Evolutionary conservation across 2,797 vertebrate genomes (phyloP).

Genomic region (Argentina silus): DNA sequence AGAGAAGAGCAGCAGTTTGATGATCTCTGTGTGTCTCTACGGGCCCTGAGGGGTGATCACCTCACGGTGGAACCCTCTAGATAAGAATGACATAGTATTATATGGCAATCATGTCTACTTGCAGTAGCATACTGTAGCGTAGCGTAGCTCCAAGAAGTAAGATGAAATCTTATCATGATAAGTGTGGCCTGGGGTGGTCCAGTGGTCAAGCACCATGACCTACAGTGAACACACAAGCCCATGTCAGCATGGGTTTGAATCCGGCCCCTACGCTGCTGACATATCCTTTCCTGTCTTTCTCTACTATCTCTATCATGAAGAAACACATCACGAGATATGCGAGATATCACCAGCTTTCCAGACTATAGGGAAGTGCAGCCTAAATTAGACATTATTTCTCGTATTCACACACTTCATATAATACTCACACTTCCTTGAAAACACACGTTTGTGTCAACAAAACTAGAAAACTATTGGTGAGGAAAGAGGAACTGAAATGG

Average conservation of each 20-base stretch:
- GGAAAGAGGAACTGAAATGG: slow-evolving; percentile 6
- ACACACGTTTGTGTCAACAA: not conserved
- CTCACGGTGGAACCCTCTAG: not conserved
- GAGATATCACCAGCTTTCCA: not conserved
- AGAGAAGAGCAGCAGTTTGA: not conserved
- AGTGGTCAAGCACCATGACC: too few species aligned
- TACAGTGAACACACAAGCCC: too few species aligned
- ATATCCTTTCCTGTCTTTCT: too few species aligned
- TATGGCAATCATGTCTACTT: not conserved
- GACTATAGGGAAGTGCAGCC: not conserved
- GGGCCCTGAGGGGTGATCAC: not conserved
- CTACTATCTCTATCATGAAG: not conserved
- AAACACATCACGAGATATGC: not conserved
- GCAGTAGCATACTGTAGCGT: not conserved
- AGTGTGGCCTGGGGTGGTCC: too few species aligned
- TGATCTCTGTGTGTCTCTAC: not conserved
- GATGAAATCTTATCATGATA: not conserved
- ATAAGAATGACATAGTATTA: not conserved
- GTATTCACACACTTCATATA: not conserved
- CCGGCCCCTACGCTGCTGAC: too few species aligned
- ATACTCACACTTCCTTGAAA: not conserved
- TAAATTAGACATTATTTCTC: not conserved
- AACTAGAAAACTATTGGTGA: not conserved
- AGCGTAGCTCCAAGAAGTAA: not conserved
- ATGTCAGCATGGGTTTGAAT: too few species aligned